Evolutionary conservation across 2,113 vertebrate genomes (phyloP).

Genomic region (Symphodus melops): DNA sequence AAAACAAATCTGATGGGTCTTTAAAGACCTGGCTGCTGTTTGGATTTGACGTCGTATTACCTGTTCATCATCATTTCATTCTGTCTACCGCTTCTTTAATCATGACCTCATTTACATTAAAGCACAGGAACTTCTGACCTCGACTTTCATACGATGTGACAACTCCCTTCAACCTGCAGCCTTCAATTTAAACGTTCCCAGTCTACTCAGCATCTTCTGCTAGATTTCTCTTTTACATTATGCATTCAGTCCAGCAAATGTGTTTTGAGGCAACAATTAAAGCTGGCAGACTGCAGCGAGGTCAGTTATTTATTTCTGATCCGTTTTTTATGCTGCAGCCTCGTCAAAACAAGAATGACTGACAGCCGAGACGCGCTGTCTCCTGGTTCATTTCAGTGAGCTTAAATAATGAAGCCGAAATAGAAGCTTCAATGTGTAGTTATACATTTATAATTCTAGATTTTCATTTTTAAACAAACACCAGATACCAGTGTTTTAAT

Average conservation of each 20-base stretch:
- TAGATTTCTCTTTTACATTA: slow-evolving; percentile 45
- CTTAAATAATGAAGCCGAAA: not conserved
- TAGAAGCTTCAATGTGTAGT: no score
- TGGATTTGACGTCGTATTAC: no score
- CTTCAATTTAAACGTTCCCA: slow-evolving; percentile 12
- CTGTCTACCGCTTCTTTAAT: slow-evolving; percentile 5
- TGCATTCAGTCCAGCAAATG: slow-evolving; percentile 38
- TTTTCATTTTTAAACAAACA: no score
- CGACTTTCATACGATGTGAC: slow-evolving; percentile 16
- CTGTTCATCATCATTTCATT: not conserved
- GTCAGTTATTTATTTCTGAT: slow-evolving; percentile 26
- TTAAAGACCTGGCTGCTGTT: no score
- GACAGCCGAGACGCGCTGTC: slow-evolving; percentile 5
- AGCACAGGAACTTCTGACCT: slow-evolving; percentile 15
- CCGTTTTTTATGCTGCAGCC: slow-evolving; percentile 14
- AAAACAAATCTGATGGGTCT: no score
- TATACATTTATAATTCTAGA: no score
- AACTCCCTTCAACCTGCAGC: slow-evolving; percentile 16
- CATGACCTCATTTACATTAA: slow-evolving; percentile 17
- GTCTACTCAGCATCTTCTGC: not conserved
- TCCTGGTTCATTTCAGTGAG: slow-evolving; percentile 3
- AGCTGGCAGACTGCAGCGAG: slow-evolving; percentile 2
- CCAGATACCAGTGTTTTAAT: no score
- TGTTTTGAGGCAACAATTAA: slow-evolving; percentile 27
- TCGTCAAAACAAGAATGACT: slow-evolving; percentile 12